Base-by-base conservation (phyloP, 1,140 invertebrate genomes). In the Ephestia elutella region DNA sequence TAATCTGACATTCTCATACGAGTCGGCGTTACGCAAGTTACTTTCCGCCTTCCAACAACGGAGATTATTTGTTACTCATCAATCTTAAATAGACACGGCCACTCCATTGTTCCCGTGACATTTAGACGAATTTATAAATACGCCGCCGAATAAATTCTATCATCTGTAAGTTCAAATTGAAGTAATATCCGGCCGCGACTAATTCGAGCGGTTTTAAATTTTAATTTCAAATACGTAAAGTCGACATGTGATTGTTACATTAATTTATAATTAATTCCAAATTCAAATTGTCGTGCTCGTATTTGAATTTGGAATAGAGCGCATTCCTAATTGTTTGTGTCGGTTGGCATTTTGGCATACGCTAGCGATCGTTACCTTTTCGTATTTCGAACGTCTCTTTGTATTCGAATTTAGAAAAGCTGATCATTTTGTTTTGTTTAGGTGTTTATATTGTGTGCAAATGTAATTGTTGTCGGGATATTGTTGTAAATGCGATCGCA, bases 251-350 rank as follows among this genome's bases (percentile, higher is more conserved):
- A 58, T 59, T 60, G 60, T 61, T 65, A 56, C 58, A 60, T 20
- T 44, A 10, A 48, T 56, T 68, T 63, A 66, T 65, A 70, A 63
- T 71, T 68, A 79, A 82, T 78, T 86, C 71, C 73, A 75, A 77
- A 80, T 81, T 78, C 77, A 77, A 82, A 82, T 70, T 70, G 63
- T 49, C 66, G 60, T 69, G 67, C 72, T 57, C 56, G 68, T 73
- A 71, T 75, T 75, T 73, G 65, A 75, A 80, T 82, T 78, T 77
- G 73, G 73, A 78, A 79, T 78, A 75, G 72, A 75, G 49, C 71
- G 62, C 80, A 85, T 87, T 84, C 85, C 80, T 81, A 80, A 85
- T 86, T 87, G 81, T 84, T 82, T 78, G 77, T 81, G 72, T 77
- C 78, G 77, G 74, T 67, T 85, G 80, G 80, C 76, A 81, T 83